Conservation (phyloP, 2,888 invertebrate species). For the Cosmorhoe ocellata region DNA sequence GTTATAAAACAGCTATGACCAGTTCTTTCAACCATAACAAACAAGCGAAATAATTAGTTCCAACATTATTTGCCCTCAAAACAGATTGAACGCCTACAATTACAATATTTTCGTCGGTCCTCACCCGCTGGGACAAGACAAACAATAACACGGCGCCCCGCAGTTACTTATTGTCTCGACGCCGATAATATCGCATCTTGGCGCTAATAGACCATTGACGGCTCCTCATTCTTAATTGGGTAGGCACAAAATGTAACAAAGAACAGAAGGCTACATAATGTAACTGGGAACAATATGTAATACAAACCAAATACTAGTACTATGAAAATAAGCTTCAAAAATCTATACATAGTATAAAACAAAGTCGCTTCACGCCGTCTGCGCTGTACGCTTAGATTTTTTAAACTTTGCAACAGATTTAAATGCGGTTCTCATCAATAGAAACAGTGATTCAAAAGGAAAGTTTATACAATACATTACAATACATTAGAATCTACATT, state of each 20-base stretch:
- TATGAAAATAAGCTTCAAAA: no score
- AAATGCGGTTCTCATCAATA: no score
- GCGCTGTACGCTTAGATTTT: no score
- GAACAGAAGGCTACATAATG: background rate
- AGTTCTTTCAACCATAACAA: background rate
- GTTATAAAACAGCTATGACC: no score
- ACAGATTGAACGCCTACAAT: slow-evolving; percentile 31
- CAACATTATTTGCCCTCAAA: slow-evolving; percentile 3
- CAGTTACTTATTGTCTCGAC: slow-evolving; percentile 68
- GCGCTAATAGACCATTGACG: slow-evolving; percentile 67
- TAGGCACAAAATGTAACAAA: slow-evolving; percentile 12
- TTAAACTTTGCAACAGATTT: no score
- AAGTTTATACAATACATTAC: no score
- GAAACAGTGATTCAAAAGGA: no score
- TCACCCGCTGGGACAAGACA: slow-evolving; percentile 69
- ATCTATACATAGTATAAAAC: no score
- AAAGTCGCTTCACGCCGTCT: no score
- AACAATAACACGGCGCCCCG: slow-evolving; percentile 69
- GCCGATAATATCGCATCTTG: slow-evolving; percentile 66
- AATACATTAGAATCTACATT: no score
- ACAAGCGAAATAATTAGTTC: slow-evolving; percentile 5
- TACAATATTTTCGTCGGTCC: slow-evolving; percentile 66
- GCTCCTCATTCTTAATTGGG: slow-evolving; percentile 52
- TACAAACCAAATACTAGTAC: no score
- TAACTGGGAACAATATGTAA: no score